Evolutionary conservation across 1,140 invertebrate genomes (phyloP), one percentile per base, ranked within the genome.

Genomic region (Dreissena polymorpha): DNA sequence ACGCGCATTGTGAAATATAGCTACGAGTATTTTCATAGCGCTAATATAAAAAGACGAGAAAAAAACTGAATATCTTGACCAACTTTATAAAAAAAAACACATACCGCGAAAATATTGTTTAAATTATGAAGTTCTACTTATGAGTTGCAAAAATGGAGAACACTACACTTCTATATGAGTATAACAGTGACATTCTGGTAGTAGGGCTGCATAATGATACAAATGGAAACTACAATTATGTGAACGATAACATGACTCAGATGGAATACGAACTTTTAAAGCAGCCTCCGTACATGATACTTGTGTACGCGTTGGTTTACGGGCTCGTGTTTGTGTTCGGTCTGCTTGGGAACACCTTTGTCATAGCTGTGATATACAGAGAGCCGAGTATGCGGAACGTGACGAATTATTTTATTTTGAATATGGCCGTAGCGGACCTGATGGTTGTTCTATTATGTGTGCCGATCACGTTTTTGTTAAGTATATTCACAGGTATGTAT

Each of bases 341-440:
- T 12, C 21, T 82, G 29, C 16, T 84, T 72, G 97, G 97, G 0
- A 98, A 98, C 92, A 92, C 97, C 50, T 97, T 98, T 86, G 97
- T 98, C 63, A 97, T 98, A 85, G 68, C 77, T 50, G 97, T 98
- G 85, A 97, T 98, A 7, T 91, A 97, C 55, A 96, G 96, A 23
- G 92, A 93, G 92, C 95, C 96, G 74, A 94, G 96, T 78, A 98
- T 98, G 97, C 93, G 97, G 70, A 98, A 97, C 0, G 97, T 98
- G 5, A 98, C 97, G 64, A 98, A 98, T 93, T 98, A 98, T 89
- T 99, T 98, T 93, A 98, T 99, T 75, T 95, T 99, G 5, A 99
- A 98, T 90, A 92, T 99, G 84, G 97, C 98, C 0, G 96, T 99
- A 23, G 97, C 97, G 0, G 98, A 99, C 90, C 97, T 98, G 90